phyloP scores from a whole-genome alignment of 2,113 vertebrate genomes.

The Himantopus leucocephalus region DNA sequence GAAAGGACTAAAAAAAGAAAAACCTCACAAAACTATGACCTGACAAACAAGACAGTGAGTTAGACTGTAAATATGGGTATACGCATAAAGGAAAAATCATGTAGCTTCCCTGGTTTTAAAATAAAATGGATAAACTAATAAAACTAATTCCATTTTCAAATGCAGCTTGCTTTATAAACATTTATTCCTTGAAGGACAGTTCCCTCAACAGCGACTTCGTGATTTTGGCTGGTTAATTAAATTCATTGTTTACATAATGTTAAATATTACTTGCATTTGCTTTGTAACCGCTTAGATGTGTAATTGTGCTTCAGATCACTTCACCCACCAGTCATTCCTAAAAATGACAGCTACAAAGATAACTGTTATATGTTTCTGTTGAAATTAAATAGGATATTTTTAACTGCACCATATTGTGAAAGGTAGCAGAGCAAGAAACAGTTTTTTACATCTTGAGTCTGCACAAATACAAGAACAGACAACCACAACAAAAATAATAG shows the following conservation, averaged over 20 bases:
- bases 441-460: not conserved
- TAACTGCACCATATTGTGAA: not conserved
- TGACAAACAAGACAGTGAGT: not conserved
- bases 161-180: not conserved
- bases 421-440: not conserved
- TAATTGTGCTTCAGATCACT: not conserved
- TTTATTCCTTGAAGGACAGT: not conserved
- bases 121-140: not conserved
- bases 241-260: not conserved
- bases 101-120: not conserved
- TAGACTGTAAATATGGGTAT: not conserved
- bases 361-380: not conserved
- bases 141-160: not conserved
- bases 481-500: not conserved
- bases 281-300: not conserved
- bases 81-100: not conserved
- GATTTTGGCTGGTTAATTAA: not conserved
- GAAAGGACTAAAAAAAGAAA: not conserved
- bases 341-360: not conserved
- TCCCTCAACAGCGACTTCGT: rapidly evolving
- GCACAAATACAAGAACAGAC: not conserved
- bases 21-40: not conserved
- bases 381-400: not conserved
- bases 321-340: not conserved
- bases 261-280: not conserved